phyloP scores from a whole-genome alignment of 2,113 vertebrate genomes.

The Neotragus moschatus region DNA sequence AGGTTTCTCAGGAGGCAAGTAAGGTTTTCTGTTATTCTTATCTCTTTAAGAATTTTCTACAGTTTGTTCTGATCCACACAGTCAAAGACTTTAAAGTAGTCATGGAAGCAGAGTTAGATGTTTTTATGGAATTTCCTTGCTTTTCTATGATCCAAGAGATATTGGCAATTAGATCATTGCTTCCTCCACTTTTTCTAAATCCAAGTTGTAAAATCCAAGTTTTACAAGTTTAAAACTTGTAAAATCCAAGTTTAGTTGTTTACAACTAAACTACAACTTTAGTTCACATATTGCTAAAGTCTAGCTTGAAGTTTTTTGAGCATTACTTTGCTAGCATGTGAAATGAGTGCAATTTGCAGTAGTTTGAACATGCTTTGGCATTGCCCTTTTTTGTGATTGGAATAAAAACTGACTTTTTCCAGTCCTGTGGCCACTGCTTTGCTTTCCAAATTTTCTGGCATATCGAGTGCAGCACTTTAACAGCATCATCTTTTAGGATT shows the following conservation, averaged over 20 bases:
- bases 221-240: no score
- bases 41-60: not conserved
- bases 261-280: no score
- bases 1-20: not conserved
- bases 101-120: not conserved
- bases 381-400: not conserved
- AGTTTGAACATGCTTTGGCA: not conserved
- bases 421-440: not conserved
- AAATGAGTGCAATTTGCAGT: not conserved
- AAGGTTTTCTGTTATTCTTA: not conserved
- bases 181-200: not conserved
- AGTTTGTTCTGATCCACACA: not conserved
- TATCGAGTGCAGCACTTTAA: not conserved
- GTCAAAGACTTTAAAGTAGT: not conserved
- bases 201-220: not conserved
- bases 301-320: not conserved
- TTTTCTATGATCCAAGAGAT: not conserved
- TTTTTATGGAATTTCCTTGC: not conserved
- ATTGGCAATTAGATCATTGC: not conserved
- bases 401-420: not conserved
- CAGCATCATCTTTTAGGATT: not conserved
- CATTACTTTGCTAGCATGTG: not conserved
- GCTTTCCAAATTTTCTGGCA: not conserved
- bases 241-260: no score
- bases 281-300: not conserved